A percentile compares a stretch with the other conserved stretches of the same genome.
These are phyloP conservation scores for Ectropis crepuscularia DNA, from an alignment of 2,888 invertebrate genomes.

Conservation along the genomic window DNA sequence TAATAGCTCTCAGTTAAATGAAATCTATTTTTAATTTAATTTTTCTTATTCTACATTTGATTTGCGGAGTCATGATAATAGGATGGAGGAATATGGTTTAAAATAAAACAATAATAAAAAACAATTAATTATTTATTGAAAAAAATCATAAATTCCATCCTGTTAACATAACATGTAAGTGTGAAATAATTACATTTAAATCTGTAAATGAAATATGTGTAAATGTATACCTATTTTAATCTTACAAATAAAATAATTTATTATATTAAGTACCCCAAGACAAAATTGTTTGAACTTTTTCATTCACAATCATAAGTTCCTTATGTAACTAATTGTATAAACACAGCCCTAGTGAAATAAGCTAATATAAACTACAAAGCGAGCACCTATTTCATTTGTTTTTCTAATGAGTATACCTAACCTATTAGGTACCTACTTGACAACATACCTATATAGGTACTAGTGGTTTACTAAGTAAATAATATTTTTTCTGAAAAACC, in stretches of 20 bases:
- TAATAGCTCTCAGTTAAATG: neutral
- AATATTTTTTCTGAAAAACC: too few relatives aligned
- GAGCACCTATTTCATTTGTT: too few relatives aligned
- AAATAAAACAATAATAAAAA: conserved; percentile 45
- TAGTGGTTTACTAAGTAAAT: too few relatives aligned
- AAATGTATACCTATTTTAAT: neutral
- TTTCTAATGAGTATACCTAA: too few relatives aligned
- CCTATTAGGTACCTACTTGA: too few relatives aligned
- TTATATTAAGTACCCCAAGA: neutral
- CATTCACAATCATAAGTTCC: too few relatives aligned
- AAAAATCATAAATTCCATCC: conserved; percentile 51
- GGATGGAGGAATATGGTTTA: conserved; percentile 51
- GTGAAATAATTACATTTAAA: neutral
- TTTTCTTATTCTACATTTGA: neutral
- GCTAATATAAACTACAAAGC: too few relatives aligned
- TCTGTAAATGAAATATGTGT: neutral
- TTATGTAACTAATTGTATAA: too few relatives aligned
- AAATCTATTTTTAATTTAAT: neutral
- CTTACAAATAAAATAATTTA: neutral
- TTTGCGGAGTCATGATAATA: conserved; percentile 47
- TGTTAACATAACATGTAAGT: conserved; percentile 49
- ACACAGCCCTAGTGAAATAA: too few relatives aligned
- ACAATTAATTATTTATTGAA: conserved; percentile 32
- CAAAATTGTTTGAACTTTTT: too few relatives aligned
- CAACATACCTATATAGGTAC: too few relatives aligned